Conservation (phyloP, 1,140 invertebrate genomes). For the Pseudomyrmex gracilis region DNA sequence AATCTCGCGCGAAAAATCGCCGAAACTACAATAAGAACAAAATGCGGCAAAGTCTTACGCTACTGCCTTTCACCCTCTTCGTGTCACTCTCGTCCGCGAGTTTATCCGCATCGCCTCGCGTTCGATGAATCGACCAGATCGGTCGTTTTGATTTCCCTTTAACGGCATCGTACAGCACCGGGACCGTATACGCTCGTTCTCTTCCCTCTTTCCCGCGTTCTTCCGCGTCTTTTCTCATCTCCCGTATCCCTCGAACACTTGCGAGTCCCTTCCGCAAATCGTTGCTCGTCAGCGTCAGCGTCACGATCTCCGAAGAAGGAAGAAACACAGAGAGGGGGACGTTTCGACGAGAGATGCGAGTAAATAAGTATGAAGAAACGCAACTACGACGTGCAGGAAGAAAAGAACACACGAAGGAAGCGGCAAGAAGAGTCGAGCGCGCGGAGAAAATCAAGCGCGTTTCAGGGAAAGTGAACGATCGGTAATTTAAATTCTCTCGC, state of each 20-base stretch:
- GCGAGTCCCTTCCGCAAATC: slow-evolving; percentile 58
- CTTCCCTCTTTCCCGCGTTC: not conserved
- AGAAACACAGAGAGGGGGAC: slow-evolving; percentile 22
- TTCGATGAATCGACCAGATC: slow-evolving; percentile 25
- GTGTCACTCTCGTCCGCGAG: slow-evolving; percentile 20
- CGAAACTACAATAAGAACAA: not conserved
- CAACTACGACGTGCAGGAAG: slow-evolving; percentile 26
- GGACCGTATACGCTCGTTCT: slow-evolving; percentile 27
- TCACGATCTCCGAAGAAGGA: slow-evolving; percentile 46
- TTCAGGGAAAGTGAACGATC: slow-evolving; percentile 68
- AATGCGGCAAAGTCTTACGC: not conserved
- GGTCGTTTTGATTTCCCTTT: slow-evolving; percentile 55
- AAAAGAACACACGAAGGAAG: not conserved
- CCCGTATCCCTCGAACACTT: not conserved
- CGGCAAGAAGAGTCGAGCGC: not conserved
- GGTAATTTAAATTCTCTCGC: slow-evolving; percentile 67
- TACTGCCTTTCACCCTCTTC: slow-evolving; percentile 13
- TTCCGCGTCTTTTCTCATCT: not conserved
- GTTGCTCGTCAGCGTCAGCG: slow-evolving; percentile 27
- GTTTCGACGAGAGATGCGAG: not conserved
- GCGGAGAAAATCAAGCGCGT: slow-evolving; percentile 25
- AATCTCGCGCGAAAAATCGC: not conserved
- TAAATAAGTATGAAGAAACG: slow-evolving; percentile 10
- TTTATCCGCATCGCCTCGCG: slow-evolving; percentile 21
- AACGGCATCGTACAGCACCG: slow-evolving; percentile 21